phyloP scores from a whole-genome alignment of 2,888 invertebrate species.

The Dynastes maya region DNA sequence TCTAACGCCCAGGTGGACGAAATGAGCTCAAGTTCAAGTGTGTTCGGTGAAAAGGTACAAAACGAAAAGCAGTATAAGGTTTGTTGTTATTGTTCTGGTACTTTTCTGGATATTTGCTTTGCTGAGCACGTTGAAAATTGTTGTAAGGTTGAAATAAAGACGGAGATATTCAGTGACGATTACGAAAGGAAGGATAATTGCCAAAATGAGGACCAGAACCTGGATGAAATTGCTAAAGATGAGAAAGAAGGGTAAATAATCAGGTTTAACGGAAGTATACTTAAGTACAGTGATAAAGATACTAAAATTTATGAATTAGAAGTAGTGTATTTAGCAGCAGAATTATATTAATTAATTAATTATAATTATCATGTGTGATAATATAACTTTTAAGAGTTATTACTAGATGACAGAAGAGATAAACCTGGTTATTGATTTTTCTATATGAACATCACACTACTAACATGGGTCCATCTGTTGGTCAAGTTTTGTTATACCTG shows the following conservation, averaged over 20 bases:
- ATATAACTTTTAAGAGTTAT: conserved; percentile 9
- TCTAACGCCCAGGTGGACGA: conserved; percentile 21
- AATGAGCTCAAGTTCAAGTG: background rate
- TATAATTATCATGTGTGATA: conserved; percentile 7
- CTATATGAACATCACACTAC: background rate
- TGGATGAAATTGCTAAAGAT: conserved; percentile 8
- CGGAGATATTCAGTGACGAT: conserved; percentile 38
- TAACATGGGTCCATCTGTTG: conserved; percentile 22
- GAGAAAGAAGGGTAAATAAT: conserved; percentile 6
- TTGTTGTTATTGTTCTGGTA: conserved; percentile 48
- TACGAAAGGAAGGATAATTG: conserved; percentile 16
- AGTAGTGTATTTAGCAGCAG: background rate
- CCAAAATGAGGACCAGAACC: conserved; percentile 17
- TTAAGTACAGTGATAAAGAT: background rate
- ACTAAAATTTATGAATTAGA: conserved; percentile 4
- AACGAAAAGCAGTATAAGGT: conserved; percentile 46
- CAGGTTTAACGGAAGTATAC: background rate
- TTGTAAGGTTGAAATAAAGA: conserved; percentile 49
- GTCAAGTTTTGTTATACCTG: background rate
- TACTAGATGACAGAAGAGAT: background rate
- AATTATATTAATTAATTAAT: background rate
- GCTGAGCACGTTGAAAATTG: conserved; percentile 48
- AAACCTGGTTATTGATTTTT: background rate
- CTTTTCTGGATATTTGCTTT: conserved; percentile 39
- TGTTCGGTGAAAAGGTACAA: conserved; percentile 15